A percentile compares a stretch with the other conserved stretches of the same genome.
Conservation (phyloP, 2,797 vertebrate genomes). For the Galago senegalensis region DNA sequence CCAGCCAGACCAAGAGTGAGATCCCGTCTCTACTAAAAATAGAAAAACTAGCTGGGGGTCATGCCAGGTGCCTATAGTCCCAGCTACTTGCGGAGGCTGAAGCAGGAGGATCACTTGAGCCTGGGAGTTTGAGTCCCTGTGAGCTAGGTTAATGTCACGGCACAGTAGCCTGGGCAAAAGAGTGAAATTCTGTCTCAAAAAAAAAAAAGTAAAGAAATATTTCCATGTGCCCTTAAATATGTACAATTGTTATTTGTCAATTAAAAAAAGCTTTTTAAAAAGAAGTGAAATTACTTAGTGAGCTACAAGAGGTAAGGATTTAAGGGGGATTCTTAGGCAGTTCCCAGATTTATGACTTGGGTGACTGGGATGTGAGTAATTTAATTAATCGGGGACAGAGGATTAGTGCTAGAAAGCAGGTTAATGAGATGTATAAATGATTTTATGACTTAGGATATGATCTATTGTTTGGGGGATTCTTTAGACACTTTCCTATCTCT, state of each 20-base stretch:
- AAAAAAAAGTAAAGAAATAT: not conserved
- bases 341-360: not conserved
- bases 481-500: not conserved
- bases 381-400: not conserved
- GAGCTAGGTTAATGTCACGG: not conserved
- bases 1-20: too few relatives aligned
- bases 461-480: not conserved
- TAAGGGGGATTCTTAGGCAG: not conserved
- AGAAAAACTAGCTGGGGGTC: too few relatives aligned
- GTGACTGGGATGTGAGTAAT: not conserved
- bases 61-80: not conserved
- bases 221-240: not conserved
- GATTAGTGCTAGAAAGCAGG: not conserved
- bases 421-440: not conserved
- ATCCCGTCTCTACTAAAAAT: too few relatives aligned
- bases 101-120: not conserved
- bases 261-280: too few relatives aligned
- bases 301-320: not conserved
- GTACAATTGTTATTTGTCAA: too few relatives aligned
- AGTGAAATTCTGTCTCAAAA: not conserved
- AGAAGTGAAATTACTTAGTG: not conserved
- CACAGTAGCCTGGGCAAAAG: not conserved
- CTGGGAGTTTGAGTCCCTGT: not conserved
- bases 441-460: not conserved
- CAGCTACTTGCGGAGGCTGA: not conserved